Evolutionary conservation across 2,797 vertebrate genomes (phyloP).

Genomic region (Lutjanus argentimaculatus): DNA sequence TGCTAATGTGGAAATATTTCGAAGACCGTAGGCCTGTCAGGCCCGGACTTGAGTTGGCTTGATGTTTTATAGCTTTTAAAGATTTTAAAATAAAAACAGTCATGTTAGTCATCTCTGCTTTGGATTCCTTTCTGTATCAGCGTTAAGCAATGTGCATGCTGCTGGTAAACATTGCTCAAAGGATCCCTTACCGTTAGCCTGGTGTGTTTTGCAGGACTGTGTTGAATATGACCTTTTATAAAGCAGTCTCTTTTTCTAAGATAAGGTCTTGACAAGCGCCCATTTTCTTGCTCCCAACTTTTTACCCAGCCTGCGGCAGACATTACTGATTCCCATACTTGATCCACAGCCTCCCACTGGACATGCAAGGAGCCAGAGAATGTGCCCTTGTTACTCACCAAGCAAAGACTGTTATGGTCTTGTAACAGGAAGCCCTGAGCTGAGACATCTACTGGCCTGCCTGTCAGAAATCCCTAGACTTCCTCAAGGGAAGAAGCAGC

Average conservation of each 20-base stretch:
- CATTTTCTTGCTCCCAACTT: slow-evolving; percentile 26
- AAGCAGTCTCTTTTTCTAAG: slow-evolving; percentile 2
- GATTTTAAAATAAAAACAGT: slow-evolving; percentile 68
- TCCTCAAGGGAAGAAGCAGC: slow-evolving; percentile 52
- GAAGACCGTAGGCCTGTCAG: slow-evolving; percentile 62
- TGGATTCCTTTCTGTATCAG: slow-evolving; percentile 30
- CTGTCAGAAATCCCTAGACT: slow-evolving; percentile 53
- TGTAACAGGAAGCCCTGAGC: slow-evolving; percentile 75
- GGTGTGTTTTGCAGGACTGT: slow-evolving; percentile 9
- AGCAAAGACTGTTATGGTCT: slow-evolving; percentile 71
- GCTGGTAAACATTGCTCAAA: slow-evolving; percentile 28
- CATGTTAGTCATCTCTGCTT: slow-evolving; percentile 64
- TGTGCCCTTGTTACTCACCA: slow-evolving; percentile 78
- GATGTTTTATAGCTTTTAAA: slow-evolving; percentile 69
- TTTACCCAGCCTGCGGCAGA: slow-evolving; percentile 28
- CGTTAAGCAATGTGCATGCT: slow-evolving; percentile 27
- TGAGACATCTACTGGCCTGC: slow-evolving; percentile 65
- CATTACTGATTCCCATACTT: slow-evolving; percentile 64
- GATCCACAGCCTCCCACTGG: slow-evolving; percentile 69
- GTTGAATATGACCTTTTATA: slow-evolving; percentile 17
- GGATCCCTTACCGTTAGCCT: neutral
- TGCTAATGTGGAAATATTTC: slow-evolving; percentile 72
- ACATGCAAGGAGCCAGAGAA: slow-evolving; percentile 70
- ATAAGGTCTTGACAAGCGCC: slow-evolving; percentile 27
- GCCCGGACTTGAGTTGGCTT: slow-evolving; percentile 57